phyloP scores from a whole-genome alignment of 2,888 invertebrate genomes.

The Acrobasis repandana region DNA sequence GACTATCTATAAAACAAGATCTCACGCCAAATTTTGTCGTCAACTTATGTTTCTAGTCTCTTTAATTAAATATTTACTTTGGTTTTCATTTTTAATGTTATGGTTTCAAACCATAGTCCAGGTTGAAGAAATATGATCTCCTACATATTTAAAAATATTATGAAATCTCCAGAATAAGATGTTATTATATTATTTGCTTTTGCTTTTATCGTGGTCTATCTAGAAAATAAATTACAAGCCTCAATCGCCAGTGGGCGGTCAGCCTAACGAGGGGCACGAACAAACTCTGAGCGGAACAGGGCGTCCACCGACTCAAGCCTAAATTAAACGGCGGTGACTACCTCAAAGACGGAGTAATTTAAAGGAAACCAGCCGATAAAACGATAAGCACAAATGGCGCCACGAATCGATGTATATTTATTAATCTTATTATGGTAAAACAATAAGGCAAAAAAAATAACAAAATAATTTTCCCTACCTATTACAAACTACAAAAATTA shows the following conservation, averaged over 20 bases:
- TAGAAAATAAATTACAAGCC: neutral
- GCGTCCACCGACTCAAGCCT: conserved; percentile 34
- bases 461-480: too few relatives aligned
- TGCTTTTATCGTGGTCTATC: too few relatives aligned
- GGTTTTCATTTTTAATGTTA: too few relatives aligned
- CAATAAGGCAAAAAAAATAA: too few relatives aligned
- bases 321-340: conserved; percentile 60
- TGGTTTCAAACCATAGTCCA: too few relatives aligned
- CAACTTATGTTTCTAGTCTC: too few relatives aligned
- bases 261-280: conserved; percentile 12
- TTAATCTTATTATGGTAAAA: neutral
- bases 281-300: conserved; percentile 2
- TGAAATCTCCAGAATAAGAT: neutral
- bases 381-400: conserved; percentile 43
- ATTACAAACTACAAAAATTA: too few relatives aligned
- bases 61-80: too few relatives aligned
- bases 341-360: conserved; percentile 53
- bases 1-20: too few relatives aligned
- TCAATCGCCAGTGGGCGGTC: neutral
- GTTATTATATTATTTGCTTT: too few relatives aligned
- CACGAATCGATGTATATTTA: conserved; percentile 24
- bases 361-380: conserved; percentile 41
- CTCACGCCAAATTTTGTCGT: too few relatives aligned
- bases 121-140: too few relatives aligned
- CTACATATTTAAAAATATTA: neutral